These are phyloP conservation scores for Cantharis rustica DNA, from an alignment of 2,888 invertebrate species.

Conservation along the genomic window DNA sequence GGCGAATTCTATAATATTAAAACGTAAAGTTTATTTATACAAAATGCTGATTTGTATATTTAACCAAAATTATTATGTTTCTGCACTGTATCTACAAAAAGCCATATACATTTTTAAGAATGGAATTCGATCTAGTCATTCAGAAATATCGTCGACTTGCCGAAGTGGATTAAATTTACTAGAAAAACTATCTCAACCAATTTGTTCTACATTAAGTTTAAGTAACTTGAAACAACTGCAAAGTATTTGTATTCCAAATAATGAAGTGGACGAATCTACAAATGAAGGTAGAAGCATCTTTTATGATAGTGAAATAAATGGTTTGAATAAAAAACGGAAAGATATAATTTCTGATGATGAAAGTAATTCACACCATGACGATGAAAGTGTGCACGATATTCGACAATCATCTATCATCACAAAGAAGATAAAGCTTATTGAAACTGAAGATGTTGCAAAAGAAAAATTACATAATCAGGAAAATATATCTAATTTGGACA, in stretches of 20 bases:
- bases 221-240: background rate
- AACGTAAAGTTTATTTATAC: slow-evolving; percentile 23
- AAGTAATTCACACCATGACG: background rate
- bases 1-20: slow-evolving; percentile 13
- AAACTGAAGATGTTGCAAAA: background rate
- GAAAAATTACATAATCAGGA: background rate
- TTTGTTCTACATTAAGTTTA: slow-evolving; percentile 14
- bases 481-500: background rate
- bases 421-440: background rate
- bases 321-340: background rate
- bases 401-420: too few relatives aligned
- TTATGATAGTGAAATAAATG: background rate
- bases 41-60: slow-evolving; percentile 20
- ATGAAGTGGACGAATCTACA: background rate
- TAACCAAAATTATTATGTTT: slow-evolving; percentile 8
- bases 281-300: background rate
- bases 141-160: slow-evolving; percentile 18
- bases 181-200: slow-evolving; percentile 19
- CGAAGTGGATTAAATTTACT: slow-evolving; percentile 10
- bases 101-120: slow-evolving; percentile 21
- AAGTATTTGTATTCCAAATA: background rate
- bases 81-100: slow-evolving; percentile 17
- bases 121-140: slow-evolving; percentile 16
- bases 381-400: background rate
- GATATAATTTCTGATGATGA: background rate